Conservation (phyloP, 2,797 vertebrate species). For the Gambusia yucatana region DNA sequence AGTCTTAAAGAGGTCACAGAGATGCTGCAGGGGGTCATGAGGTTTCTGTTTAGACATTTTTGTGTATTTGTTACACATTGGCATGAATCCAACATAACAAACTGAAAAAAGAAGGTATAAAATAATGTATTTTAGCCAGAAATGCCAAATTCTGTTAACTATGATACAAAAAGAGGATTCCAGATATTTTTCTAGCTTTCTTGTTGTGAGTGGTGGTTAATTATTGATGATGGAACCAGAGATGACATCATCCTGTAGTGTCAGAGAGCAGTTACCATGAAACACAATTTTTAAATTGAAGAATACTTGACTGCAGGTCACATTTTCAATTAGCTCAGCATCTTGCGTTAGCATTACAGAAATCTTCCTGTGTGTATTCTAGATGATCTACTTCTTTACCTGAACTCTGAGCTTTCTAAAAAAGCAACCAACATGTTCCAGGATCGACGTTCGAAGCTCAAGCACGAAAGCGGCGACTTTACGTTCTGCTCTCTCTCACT, state of each 20-base stretch:
- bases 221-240: background rate
- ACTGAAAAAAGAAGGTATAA: too few relatives aligned
- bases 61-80: background rate
- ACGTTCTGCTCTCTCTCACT: too few relatives aligned
- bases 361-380: background rate
- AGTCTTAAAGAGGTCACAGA: background rate
- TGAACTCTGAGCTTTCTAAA: background rate
- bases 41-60: background rate
- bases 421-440: too few relatives aligned
- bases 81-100: background rate
- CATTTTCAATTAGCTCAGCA: background rate
- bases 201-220: background rate
- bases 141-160: too few relatives aligned
- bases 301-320: background rate
- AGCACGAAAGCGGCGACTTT: too few relatives aligned
- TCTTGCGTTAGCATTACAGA: background rate
- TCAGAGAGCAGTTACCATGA: background rate
- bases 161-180: too few relatives aligned
- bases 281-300: background rate
- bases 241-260: background rate
- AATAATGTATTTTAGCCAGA: too few relatives aligned
- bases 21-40: background rate
- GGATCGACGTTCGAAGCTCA: too few relatives aligned
- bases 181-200: background rate
- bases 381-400: background rate